Conservation (phyloP, 2,797 vertebrate species). For the Thalassophryne amazonica region DNA sequence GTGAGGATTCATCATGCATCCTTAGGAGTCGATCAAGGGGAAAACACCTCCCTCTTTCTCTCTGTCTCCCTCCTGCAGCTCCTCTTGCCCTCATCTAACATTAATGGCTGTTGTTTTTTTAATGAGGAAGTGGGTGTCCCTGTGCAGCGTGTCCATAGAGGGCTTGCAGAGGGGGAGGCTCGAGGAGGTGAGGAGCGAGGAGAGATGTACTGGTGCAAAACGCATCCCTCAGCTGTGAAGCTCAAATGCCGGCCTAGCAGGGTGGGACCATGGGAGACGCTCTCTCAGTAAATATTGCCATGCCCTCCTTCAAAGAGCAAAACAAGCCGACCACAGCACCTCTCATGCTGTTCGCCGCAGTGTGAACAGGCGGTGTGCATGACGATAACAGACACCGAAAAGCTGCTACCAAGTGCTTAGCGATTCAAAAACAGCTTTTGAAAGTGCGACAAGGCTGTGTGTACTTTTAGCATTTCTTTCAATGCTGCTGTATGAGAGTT, state of each 20-base stretch:
- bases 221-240: conserved; percentile 63
- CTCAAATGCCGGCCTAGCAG: conserved; percentile 51
- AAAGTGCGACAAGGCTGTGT: conserved; percentile 28
- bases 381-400: conserved; percentile 50
- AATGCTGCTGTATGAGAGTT: conserved; percentile 18
- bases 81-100: conserved; percentile 80
- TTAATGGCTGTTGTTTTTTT: conserved; percentile 82
- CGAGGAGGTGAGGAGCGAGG: conserved; percentile 11
- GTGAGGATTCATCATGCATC: conserved; percentile 74
- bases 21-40: conserved; percentile 73
- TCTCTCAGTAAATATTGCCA: conserved; percentile 71
- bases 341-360: conserved; percentile 24
- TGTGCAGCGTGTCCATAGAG: conserved; percentile 59
- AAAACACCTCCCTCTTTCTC: conserved; percentile 66
- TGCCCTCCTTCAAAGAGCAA: conserved; percentile 68
- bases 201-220: conserved; percentile 50
- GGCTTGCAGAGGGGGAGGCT: conserved; percentile 39
- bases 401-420: conserved; percentile 33
- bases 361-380: conserved; percentile 37
- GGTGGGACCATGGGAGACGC: conserved; percentile 37
- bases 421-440: conserved; percentile 34
- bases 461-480: conserved; percentile 12
- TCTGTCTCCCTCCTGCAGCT: conserved; percentile 58
- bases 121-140: conserved; percentile 77
- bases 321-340: conserved; percentile 62